These are phyloP conservation scores for Steatornis caripensis DNA, from an alignment of 2,113 vertebrate genomes.

Conservation along the genomic window DNA sequence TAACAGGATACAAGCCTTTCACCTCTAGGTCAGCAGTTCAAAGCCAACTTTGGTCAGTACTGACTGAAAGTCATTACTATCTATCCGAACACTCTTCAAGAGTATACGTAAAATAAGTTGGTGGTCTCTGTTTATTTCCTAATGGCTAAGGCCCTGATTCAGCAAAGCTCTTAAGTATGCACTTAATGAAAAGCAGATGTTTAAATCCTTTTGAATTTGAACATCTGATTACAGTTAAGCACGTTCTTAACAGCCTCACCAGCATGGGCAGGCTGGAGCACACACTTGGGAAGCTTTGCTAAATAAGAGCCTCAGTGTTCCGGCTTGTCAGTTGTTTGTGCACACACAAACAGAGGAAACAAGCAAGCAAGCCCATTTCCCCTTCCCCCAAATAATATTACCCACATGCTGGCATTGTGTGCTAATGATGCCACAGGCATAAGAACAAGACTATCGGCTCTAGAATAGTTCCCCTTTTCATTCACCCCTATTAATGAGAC, in stretches of 20 bases:
- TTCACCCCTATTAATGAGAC: neutral
- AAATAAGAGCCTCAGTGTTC: neutral
- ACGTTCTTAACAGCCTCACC: conserved; percentile 23
- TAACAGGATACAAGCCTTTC: conserved; percentile 59
- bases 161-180: conserved; percentile 48
- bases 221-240: conserved; percentile 63
- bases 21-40: conserved; percentile 61
- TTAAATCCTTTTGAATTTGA: conserved; percentile 55
- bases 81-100: conserved; percentile 16
- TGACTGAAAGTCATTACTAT: conserved; percentile 64
- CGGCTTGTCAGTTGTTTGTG: neutral
- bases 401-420: neutral
- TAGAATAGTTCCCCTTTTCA: neutral
- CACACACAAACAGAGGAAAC: neutral
- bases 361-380: neutral
- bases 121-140: conserved; percentile 63
- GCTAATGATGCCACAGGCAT: neutral
- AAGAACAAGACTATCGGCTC: neutral
- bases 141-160: conserved; percentile 52
- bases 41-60: conserved; percentile 35
- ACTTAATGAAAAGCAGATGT: conserved; percentile 58
- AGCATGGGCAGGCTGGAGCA: neutral
- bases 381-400: neutral
- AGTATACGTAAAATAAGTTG: conserved; percentile 55
- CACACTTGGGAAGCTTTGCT: neutral